Base-by-base conservation (phyloP, 2,888 invertebrate genomes). In the Pseudococcus longispinus region DNA sequence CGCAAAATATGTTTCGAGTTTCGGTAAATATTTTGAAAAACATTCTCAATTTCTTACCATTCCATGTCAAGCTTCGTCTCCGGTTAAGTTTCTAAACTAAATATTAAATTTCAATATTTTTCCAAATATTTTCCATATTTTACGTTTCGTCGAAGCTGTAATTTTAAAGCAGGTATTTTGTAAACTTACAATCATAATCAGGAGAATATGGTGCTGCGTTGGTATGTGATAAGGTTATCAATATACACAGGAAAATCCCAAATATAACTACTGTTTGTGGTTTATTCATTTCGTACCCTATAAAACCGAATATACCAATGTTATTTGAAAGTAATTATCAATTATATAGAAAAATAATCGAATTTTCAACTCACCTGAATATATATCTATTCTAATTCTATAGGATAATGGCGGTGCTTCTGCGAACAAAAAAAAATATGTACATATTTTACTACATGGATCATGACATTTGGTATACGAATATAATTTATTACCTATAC, bases 261-360 rank as follows among this genome's bases (percentile, higher is more conserved):
- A 70, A 70, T 70, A 70, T 70, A 70, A 70, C 70, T 70, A 70
- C 70, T 18, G 70, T 70, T 70, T 70, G 70, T 70, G 70, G 70
- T 70, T 70, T 70, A 70, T 70, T 70, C 70, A 70, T 70, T 70
- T 70, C 29, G 70, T 70, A 70, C 70, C 70, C 70, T 70, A 8
- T 70, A 32, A 60, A 60, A 29, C 70, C 29, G 15, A 70, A 70
- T 5, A 70, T 26, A 70, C 70, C 26, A 70, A 70, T 29, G 70
- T 70, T 29, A 70, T 70, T 70, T 32, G 3, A 70, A 70, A 26
- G 70, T 70, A 70, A 70, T 70, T 70, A 70, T 70, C 32, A 29
- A 70, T 70, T 8, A 29, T 32, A 70, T 70, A 70, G 70, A 70
- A 70, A 32, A 70, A 70, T 70, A 70, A 70, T 70, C n/a, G 4